Evolutionary conservation across 2,888 invertebrate species (phyloP).

Genomic region (Eurytoma californica): DNA sequence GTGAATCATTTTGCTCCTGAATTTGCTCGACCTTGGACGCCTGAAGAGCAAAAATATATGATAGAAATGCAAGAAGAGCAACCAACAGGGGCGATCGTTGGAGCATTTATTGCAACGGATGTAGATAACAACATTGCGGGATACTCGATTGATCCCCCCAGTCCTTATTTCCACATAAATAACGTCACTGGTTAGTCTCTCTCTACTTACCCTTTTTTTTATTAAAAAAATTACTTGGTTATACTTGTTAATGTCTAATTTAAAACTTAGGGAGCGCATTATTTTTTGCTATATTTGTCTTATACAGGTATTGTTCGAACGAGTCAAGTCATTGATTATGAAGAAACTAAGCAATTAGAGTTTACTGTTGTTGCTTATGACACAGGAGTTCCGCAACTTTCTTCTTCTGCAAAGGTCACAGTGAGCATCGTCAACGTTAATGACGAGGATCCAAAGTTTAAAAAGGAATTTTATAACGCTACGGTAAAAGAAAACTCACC

Average conservation of each 20-base stretch:
- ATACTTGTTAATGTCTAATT: background rate
- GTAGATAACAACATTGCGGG: conserved; percentile 88
- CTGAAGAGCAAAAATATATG: conserved; percentile 79
- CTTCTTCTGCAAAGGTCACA: conserved; percentile 85
- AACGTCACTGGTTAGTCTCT: conserved; percentile 82
- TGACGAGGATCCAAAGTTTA: conserved; percentile 90
- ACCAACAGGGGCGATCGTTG: conserved; percentile 85
- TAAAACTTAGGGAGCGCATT: background rate
- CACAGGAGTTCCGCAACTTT: conserved; percentile 89
- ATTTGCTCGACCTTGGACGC: conserved; percentile 85
- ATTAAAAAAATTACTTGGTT: too few relatives aligned
- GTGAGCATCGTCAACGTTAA: conserved; percentile 90
- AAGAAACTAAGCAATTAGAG: conserved; percentile 83
- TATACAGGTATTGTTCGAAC: conserved; percentile 84
- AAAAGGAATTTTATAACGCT: conserved; percentile 81
- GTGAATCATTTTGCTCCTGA: conserved; percentile 79
- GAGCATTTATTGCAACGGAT: conserved; percentile 87
- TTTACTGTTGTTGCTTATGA: conserved; percentile 90
- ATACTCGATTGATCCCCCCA: conserved; percentile 83
- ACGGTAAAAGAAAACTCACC: conserved; percentile 86
- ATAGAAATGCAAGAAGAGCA: conserved; percentile 88
- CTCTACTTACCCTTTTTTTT: conserved; percentile 35
- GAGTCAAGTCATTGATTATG: conserved; percentile 88
- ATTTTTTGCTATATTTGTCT: background rate
- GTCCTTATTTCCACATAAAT: conserved; percentile 87